Base-by-base conservation (phyloP, 2,797 vertebrate genomes). In the Myotis planiceps region DNA sequence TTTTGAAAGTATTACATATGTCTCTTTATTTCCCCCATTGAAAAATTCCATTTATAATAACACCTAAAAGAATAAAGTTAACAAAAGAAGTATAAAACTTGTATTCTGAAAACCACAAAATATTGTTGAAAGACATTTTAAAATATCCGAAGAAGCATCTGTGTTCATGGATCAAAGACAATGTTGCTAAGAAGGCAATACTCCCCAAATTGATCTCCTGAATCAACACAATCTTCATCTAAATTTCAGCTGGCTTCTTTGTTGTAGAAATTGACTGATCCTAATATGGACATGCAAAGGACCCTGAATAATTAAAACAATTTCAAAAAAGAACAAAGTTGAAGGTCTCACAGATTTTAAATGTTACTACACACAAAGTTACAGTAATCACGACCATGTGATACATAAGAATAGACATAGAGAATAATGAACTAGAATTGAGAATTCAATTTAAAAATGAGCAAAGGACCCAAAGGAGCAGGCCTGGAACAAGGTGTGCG, bases 31-130 rank as follows among this genome's bases (percentile, higher is more conserved):
- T 60, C 27, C 58, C 25, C 27, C 27, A 60, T 29, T 60, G 58
- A 25, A 49, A 47, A 82, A 47, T 16, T 80, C 29, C 6, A 71
- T 23, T 92, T 92, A 42, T 0, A 76, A 65, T 51, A 69, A 66
- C 23, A 80, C n/a, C 34, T 15, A 71, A 75, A 94, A 34, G 32
- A 93, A 91, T 55, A 94, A 87, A 86, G 75, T 93, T 82, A 95
- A 90, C 27, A 65, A 87, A 82, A 74, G 23, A 76, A 42, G 2
- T 53, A 6, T 6, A 79, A 87, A 78, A 80, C 6, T 47, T 92
- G n/a, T 42, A 42, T 12, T 82, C 55, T 88, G 68, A 82, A 90
- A 91, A 82, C 25, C 60, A 86, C 1, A 66, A 83, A 92, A 66
- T 3, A 53, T 65, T 82, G 5, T 51, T 82, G 29, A 65, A 87